A percentile compares a stretch with the other conserved stretches of the same genome.
Conservation (phyloP, 2,797 vertebrate genomes). For the Helicolenus hilgendorfi region DNA sequence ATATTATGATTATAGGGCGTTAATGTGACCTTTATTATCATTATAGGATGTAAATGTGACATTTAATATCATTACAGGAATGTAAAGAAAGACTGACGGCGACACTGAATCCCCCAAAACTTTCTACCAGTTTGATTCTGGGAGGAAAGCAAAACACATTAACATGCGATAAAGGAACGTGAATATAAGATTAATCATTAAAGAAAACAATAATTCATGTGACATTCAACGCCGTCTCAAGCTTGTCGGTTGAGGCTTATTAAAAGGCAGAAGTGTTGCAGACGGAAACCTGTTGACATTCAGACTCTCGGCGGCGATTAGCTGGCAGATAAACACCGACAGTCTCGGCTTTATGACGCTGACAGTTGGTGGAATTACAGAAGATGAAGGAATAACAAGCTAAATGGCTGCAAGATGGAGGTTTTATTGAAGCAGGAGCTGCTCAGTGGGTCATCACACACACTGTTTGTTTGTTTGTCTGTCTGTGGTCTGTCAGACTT, state of each 20-base stretch:
- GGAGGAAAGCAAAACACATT: background rate
- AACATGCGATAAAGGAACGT: no score
- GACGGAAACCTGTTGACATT: slow-evolving; percentile 9
- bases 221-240: background rate
- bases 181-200: no score
- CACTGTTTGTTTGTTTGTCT: slow-evolving; percentile 46
- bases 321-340: slow-evolving; percentile 32
- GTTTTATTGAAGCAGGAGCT: slow-evolving; percentile 40
- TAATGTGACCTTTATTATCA: slow-evolving; percentile 63
- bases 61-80: slow-evolving; percentile 50
- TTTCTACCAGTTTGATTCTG: background rate
- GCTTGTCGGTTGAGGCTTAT: background rate
- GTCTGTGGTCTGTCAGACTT: slow-evolving; percentile 54
- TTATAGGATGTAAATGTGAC: slow-evolving; percentile 78
- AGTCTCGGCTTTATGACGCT: slow-evolving; percentile 8
- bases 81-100: background rate
- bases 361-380: slow-evolving; percentile 37
- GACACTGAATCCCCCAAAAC: background rate
- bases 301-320: slow-evolving; percentile 22
- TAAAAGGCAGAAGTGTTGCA: slow-evolving; percentile 7
- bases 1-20: slow-evolving; percentile 14
- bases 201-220: background rate
- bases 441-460: slow-evolving; percentile 60
- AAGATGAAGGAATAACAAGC: slow-evolving; percentile 62
- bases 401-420: slow-evolving; percentile 56